phyloP scores from a whole-genome alignment of 2,797 vertebrate genomes.

The Bryconaethiops microstoma region DNA sequence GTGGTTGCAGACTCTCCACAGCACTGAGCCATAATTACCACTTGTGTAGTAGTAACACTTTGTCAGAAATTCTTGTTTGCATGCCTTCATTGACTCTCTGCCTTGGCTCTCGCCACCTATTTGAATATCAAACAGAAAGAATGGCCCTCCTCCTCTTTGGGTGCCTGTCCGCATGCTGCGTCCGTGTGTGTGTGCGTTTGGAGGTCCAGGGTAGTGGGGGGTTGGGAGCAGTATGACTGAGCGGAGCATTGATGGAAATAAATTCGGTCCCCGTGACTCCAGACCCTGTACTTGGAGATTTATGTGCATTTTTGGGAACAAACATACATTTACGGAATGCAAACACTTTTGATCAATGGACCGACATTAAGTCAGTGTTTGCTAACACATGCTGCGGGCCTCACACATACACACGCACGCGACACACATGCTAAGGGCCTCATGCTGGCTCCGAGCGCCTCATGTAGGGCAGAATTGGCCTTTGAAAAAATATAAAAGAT shows the following conservation, averaged over 20 bases:
- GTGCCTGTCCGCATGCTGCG: constrained; percentile 64
- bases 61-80: constrained; percentile 2
- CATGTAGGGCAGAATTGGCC: constrained; percentile 41
- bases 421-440: constrained; percentile 14
- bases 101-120: constrained; percentile 61
- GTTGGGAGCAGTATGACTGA: constrained; percentile 65
- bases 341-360: constrained; percentile 55
- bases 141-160: constrained; percentile 67
- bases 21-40: constrained; percentile 4
- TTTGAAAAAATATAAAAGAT: constrained; percentile 55
- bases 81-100: not conserved
- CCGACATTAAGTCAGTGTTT: constrained; percentile 50
- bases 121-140: constrained; percentile 73
- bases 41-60: not conserved
- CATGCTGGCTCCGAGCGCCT: constrained; percentile 33
- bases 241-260: constrained; percentile 72
- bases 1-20: not conserved
- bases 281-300: constrained; percentile 64
- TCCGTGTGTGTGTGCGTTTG: constrained; percentile 19
- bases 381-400: constrained; percentile 35
- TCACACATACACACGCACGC: not conserved
- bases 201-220: not conserved
- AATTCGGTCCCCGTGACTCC: constrained; percentile 57
- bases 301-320: constrained; percentile 60
- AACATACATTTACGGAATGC: constrained; percentile 58